Evolutionary conservation across 2,113 vertebrate species (phyloP), one percentile per base, ranked within the genome.

Genomic region (Tetraodon nigroviridis): DNA sequence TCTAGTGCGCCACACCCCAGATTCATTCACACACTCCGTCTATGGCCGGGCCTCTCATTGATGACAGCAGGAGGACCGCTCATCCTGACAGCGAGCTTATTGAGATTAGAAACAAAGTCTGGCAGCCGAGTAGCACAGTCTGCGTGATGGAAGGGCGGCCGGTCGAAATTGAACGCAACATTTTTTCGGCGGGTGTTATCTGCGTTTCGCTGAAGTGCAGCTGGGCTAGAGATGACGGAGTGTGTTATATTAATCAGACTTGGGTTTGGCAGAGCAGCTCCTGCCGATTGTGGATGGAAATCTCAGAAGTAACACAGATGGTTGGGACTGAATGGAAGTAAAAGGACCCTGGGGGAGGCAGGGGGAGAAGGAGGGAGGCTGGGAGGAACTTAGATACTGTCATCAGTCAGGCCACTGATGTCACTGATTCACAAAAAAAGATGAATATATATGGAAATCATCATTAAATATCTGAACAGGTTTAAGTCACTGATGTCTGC

Each of bases 1-100:
- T 76, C 69, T 49, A 56, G 62, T 68, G 67, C 58, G 49, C 82
- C 81, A 81, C 86, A 84, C 82, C 86, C 82, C 76, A 64, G 52
- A 80, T 73, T 84, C 86, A 87, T 86, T 89, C 84, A 89, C 78
- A 82, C 71, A 56, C 69, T 61, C 67, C 40, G 42, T 68, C 71
- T 66, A 64, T 70, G 75, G 69, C 68, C 81, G 61, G 61, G 73
- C 80, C 82, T 82, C 69, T 64, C 82, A 85, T 84, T 84, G 85
- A 88, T 76, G 74, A 71, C 3, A 4, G 60, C 7, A 75, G 64
- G 70, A 64, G 70, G 47, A 51, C 52, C 51, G 59, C 67, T 76
- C 62, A 66, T 62, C 58, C 54, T 32, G 44, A 64, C 11, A 21
- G 22, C 17, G 3, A 51, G 7, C 37, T 77, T 19, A 37, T 4